These are phyloP conservation scores for Nephrocerus scutellatus DNA, from an alignment of 2,888 invertebrate genomes.

Conservation along the genomic window DNA sequence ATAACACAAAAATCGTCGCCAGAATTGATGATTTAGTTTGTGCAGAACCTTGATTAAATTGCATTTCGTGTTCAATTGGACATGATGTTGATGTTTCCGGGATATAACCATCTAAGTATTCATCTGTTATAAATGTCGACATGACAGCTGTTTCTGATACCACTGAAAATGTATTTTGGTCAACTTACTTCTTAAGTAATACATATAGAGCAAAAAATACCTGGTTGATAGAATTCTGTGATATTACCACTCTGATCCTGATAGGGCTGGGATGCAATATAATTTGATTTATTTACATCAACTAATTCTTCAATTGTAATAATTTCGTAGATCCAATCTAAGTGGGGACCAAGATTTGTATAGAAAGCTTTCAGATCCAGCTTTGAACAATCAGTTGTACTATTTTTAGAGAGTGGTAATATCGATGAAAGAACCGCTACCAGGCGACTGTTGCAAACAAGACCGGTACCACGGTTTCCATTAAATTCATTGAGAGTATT, in stretches of 20 bases:
- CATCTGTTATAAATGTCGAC: no score
- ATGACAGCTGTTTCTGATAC: no score
- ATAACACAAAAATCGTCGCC: no score
- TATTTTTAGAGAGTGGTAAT: conserved; percentile 14
- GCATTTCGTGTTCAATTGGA: no score
- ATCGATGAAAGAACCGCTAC: conserved; percentile 24
- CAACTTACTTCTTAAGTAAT: no score
- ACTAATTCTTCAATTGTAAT: conserved; percentile 20
- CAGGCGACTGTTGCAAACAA: conserved; percentile 24
- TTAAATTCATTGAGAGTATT: no score
- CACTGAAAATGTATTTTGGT: no score
- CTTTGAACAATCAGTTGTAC: conserved; percentile 23
- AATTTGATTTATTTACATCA: conserved; percentile 11
- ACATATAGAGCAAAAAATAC: no score
- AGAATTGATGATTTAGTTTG: no score
- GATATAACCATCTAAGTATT: no score
- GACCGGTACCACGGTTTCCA: conserved; percentile 26
- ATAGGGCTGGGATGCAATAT: conserved; percentile 19
- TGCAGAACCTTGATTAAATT: no score
- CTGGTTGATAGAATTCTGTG: not conserved
- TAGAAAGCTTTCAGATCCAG: conserved; percentile 22
- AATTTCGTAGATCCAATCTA: conserved; percentile 26
- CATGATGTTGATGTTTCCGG: no score
- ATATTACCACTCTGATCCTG: conserved; percentile 1
- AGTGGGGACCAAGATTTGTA: conserved; percentile 22